These are phyloP conservation scores for Astreopora myriophthalma DNA, from an alignment of 64 coral and sea anemone species.

Conservation along the genomic window DNA sequence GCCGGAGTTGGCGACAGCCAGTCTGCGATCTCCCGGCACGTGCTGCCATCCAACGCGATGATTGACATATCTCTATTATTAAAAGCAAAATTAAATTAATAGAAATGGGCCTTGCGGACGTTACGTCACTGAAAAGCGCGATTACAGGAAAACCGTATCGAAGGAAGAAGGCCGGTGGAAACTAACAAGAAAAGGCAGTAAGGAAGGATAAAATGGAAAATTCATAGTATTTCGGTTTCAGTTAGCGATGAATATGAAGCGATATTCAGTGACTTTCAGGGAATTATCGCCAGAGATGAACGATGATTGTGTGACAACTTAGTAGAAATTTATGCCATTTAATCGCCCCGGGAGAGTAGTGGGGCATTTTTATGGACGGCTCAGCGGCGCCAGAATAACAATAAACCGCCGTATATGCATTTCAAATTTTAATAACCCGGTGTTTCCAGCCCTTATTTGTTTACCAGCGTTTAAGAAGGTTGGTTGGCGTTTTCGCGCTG, in stretches of 20 bases:
- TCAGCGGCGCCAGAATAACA: slow-evolving; percentile 79
- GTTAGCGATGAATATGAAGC: not conserved
- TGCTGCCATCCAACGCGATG: slow-evolving; percentile 62
- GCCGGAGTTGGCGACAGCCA: slow-evolving; percentile 75
- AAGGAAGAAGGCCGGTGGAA: not conserved
- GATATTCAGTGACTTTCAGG: not conserved
- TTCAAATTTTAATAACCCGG: slow-evolving; percentile 87
- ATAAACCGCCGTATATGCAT: slow-evolving; percentile 89
- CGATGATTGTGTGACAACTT: slow-evolving; percentile 58
- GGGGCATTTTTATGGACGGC: slow-evolving; percentile 64
- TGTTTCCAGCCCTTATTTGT: slow-evolving; percentile 76
- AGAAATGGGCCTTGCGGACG: slow-evolving; percentile 76
- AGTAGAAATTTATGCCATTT: slow-evolving; percentile 83
- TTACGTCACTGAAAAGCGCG: slow-evolving; percentile 72
- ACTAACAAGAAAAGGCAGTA: not conserved
- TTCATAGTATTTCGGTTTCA: not conserved
- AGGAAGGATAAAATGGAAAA: not conserved
- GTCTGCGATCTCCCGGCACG: slow-evolving; percentile 84
- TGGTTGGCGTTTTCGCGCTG: not conserved
- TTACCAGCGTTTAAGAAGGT: slow-evolving; percentile 42
- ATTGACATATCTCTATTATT: slow-evolving; percentile 94
- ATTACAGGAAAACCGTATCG: not conserved
- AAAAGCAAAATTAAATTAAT: slow-evolving; percentile 98
- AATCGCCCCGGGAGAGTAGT: slow-evolving; percentile 79
- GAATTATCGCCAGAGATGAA: slow-evolving; percentile 42